phyloP scores from a whole-genome alignment of 2,113 vertebrate species.

The Leptobrachium leishanense region DNA sequence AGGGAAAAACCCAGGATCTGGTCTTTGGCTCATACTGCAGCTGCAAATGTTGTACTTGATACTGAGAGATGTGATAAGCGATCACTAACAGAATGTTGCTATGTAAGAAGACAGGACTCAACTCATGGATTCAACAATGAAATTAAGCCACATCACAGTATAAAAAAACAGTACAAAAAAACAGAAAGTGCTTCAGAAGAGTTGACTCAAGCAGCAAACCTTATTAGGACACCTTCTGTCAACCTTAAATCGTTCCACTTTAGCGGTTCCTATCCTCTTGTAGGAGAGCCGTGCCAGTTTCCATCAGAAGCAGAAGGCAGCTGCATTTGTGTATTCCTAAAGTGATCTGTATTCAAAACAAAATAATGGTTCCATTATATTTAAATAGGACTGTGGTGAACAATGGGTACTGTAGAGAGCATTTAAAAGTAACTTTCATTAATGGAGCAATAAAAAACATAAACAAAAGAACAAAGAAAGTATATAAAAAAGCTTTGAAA shows the following conservation, averaged over 20 bases:
- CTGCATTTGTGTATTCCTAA: constrained; percentile 17
- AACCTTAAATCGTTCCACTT: constrained; percentile 74
- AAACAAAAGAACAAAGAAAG: too few species aligned
- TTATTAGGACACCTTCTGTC: constrained; percentile 71
- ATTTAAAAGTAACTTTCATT: too few species aligned
- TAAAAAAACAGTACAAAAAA: constrained; percentile 52
- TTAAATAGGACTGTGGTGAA: too few species aligned
- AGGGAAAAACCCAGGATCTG: constrained; percentile 87
- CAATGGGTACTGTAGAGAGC: too few species aligned
- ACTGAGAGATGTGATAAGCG: constrained; percentile 62
- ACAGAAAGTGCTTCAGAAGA: constrained; percentile 65
- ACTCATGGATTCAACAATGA: constrained; percentile 57
- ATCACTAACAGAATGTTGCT: constrained; percentile 68
- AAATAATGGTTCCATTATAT: too few species aligned
- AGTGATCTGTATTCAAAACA: too few species aligned
- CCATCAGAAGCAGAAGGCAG: constrained; percentile 82
- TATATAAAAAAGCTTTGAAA: too few species aligned
- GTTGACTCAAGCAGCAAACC: constrained; percentile 67
- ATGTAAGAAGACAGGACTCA: constrained; percentile 60
- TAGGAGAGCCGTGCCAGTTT: constrained; percentile 79
- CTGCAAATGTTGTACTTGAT: constrained; percentile 64
- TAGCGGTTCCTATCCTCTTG: constrained; percentile 74
- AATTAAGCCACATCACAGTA: constrained; percentile 61
- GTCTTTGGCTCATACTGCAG: constrained; percentile 88
- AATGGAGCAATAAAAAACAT: too few species aligned